Conservation (phyloP, 2,888 invertebrate genomes). For the Cheilosia variabilis region DNA sequence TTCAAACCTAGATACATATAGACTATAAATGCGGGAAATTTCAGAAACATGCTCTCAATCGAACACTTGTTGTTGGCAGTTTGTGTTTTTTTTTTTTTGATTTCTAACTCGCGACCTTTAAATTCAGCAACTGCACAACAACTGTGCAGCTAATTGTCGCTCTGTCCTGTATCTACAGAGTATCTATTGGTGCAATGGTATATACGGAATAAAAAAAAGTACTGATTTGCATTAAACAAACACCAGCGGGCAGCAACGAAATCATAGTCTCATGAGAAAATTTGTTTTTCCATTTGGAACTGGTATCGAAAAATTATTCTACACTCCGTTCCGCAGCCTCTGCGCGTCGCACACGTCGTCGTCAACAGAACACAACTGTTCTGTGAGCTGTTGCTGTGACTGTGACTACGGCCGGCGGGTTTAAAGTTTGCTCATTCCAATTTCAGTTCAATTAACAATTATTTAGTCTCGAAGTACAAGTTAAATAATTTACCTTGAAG, state of each 20-base stretch:
- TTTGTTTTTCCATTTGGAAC: constrained; percentile 44
- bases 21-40: constrained; percentile 5
- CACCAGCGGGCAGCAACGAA: constrained; percentile 18
- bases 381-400: no score
- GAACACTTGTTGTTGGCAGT: constrained; percentile 50
- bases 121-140: constrained; percentile 43
- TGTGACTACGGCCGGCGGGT: constrained; percentile 24
- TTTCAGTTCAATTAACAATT: constrained; percentile 70
- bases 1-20: constrained; percentile 35
- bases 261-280: constrained; percentile 62
- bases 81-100: background rate
- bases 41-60: constrained; percentile 19
- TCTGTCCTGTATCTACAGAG: constrained; percentile 23
- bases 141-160: constrained; percentile 46
- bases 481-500: constrained; percentile 67
- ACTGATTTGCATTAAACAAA: constrained; percentile 62
- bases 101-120: constrained; percentile 54
- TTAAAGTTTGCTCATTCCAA: constrained; percentile 65
- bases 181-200: constrained; percentile 15
- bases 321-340: background rate
- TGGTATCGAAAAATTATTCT: constrained; percentile 30
- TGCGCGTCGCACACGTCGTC: constrained; percentile 20
- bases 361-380: background rate
- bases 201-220: constrained; percentile 3
- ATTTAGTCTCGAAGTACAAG: constrained; percentile 68